Base-by-base conservation (phyloP, 2,113 vertebrate species). In the Hystrix brachyura region DNA sequence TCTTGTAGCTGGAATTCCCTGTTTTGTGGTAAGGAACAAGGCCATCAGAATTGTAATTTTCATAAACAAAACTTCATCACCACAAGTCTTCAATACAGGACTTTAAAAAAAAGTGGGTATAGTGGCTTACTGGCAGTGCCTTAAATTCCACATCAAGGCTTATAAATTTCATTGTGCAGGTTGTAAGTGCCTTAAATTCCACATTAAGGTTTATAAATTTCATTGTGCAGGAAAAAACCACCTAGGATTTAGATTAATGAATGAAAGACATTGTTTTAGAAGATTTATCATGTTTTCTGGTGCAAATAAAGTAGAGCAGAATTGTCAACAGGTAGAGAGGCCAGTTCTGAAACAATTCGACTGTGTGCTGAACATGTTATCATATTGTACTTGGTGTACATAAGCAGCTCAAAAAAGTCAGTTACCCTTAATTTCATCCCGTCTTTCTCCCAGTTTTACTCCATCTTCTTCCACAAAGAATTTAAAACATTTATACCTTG, bases 391-490 rank as follows among this genome's bases (percentile, higher is more conserved):
- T n/a, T 57, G 89, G 14, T 62, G 2, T 62, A 79, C 51, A 51
- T 25, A 69, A 82, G 86, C 15, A 79, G 19, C 60, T 90, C 29
- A 27, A 80, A 84, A 88, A 84, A 10, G 12, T 81, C 34, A 25
- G 13, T 57, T 79, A 57, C 65, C 1, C 2, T 8, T 65, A 46
- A 71, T 82, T 93, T 34, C 11, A 81, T 72, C 64, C 1, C 59
- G 80, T 32, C 3, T 23, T 91, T 71, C 21, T 95, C 93, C 88
- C 25, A 78, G 87, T 91, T 87, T 94, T 59, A 51, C 6, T 88
- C 0, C 88, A 43, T 67, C 5, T 59, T 87, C 34, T 83, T 81
- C 32, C 0, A 57, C 46, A 81, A 92, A 76, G 14, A 76, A 81
- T 55, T 76, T 23, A 88, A 81, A 91, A 57, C 32, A 19, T 13